phyloP scores from a whole-genome alignment of 2,797 vertebrate species.

The Sparidentex hasta region DNA sequence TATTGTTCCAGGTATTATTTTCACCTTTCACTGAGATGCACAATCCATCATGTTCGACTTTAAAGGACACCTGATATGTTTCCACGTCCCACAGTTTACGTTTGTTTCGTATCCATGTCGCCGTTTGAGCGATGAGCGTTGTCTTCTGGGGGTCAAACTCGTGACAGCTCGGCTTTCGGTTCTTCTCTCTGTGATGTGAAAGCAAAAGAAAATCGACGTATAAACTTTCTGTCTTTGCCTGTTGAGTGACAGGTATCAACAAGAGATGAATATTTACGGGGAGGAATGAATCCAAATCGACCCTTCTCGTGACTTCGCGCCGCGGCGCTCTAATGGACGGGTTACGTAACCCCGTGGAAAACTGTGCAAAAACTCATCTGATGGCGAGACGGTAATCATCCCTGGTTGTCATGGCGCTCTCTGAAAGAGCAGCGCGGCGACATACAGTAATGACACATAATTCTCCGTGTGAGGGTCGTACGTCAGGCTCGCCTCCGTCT shows the following conservation, averaged over 20 bases:
- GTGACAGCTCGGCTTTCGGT: slow-evolving; percentile 2
- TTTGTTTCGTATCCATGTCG: slow-evolving; percentile 23
- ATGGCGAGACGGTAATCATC: slow-evolving; percentile 37
- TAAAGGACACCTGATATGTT: slow-evolving; percentile 55
- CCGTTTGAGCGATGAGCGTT: slow-evolving; percentile 29
- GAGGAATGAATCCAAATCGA: not conserved
- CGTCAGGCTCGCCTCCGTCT: slow-evolving; percentile 14
- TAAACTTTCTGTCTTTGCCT: not conserved
- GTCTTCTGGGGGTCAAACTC: slow-evolving; percentile 22
- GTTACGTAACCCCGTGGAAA: slow-evolving; percentile 37
- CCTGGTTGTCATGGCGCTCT: slow-evolving; percentile 43
- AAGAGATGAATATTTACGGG: not conserved
- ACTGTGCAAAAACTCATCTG: slow-evolving; percentile 28
- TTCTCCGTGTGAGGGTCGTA: slow-evolving; percentile 6
- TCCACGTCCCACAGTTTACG: slow-evolving; percentile 33
- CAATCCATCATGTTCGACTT: slow-evolving; percentile 65
- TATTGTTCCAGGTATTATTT: slow-evolving; percentile 54
- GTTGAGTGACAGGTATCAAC: slow-evolving; percentile 23
- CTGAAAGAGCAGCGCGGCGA: slow-evolving; percentile 25
- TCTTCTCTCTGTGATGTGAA: slow-evolving; percentile 8
- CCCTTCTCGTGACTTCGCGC: slow-evolving; percentile 2
- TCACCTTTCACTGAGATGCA: slow-evolving; percentile 10
- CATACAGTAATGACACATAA: slow-evolving; percentile 60
- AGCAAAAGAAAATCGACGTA: slow-evolving; percentile 5
- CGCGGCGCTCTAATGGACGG: not conserved